Evolutionary conservation across 1,140 invertebrate genomes (phyloP).

Genomic region (Drosophila aff.): DNA sequence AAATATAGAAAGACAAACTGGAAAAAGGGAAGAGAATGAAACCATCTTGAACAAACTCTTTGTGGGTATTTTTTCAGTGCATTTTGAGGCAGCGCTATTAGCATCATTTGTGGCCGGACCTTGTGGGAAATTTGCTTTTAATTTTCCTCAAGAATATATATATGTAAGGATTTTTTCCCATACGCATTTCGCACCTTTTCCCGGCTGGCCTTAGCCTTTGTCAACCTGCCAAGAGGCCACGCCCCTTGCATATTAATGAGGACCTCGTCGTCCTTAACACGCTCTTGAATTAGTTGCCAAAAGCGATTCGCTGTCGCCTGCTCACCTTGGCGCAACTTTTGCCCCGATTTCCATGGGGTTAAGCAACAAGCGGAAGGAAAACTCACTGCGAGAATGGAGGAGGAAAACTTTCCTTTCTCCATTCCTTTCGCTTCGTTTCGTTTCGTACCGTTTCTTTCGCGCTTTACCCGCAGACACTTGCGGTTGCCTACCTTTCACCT

Average conservation of each 20-base stretch:
- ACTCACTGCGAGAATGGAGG: background rate
- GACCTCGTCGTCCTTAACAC: slow-evolving; percentile 70
- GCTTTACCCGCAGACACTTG: slow-evolving; percentile 55
- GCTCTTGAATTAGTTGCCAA: slow-evolving; percentile 78
- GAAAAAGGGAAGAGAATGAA: background rate
- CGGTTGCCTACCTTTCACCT: slow-evolving; percentile 35
- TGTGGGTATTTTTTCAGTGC: slow-evolving; percentile 19
- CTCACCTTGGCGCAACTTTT: slow-evolving; percentile 67
- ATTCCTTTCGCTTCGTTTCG: background rate
- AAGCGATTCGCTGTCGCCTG: slow-evolving; percentile 37
- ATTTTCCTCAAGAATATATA: slow-evolving; percentile 8
- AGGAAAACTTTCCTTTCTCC: slow-evolving; percentile 14
- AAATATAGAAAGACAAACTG: background rate
- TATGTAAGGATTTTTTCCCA: slow-evolving; percentile 5
- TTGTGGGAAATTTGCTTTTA: slow-evolving; percentile 35
- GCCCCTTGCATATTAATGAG: slow-evolving; percentile 72
- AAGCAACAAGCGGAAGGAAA: slow-evolving; percentile 37
- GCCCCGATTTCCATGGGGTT: slow-evolving; percentile 43
- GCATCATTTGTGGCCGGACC: slow-evolving; percentile 38
- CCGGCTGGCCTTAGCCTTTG: slow-evolving; percentile 15
- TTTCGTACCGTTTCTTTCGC: background rate
- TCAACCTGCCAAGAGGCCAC: slow-evolving; percentile 32
- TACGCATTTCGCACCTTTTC: slow-evolving; percentile 22
- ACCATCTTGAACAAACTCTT: slow-evolving; percentile 17
- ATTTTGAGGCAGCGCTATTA: slow-evolving; percentile 24